phyloP scores from a whole-genome alignment of 1,140 invertebrate genomes.

The Harlomillsia oculata region DNA sequence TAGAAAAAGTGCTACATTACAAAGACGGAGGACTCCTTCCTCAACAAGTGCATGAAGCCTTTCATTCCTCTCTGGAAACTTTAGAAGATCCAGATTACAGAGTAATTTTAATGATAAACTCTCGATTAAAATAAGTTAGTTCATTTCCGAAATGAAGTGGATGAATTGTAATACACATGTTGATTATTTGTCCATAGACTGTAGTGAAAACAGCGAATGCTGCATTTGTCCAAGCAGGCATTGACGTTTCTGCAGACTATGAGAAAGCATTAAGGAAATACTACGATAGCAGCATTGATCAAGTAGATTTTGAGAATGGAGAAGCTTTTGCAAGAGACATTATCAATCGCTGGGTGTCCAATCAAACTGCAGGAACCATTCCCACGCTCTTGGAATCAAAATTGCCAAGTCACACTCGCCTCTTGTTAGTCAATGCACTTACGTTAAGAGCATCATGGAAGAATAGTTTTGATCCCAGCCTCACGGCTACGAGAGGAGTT shows the following conservation, averaged over 20 bases:
- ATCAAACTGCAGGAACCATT: constrained; percentile 35
- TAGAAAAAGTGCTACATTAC: constrained; percentile 36
- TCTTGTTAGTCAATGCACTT: constrained; percentile 37
- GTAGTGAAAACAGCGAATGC: constrained; percentile 35
- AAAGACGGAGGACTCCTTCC: constrained; percentile 27
- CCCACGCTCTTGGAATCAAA: constrained; percentile 30
- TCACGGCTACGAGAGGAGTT: constrained; percentile 38
- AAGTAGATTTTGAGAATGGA: constrained; percentile 36
- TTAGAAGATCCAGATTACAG: constrained; percentile 29
- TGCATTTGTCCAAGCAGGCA: constrained; percentile 33
- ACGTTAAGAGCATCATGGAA: constrained; percentile 37
- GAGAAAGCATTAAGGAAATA: constrained; percentile 34
- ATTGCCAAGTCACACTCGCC: constrained; percentile 28
- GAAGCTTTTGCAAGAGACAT: constrained; percentile 21
- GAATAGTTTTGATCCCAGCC: constrained; percentile 37
- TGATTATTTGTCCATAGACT: constrained; percentile 25
- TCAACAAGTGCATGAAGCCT: constrained; percentile 31
- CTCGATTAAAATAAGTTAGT: not conserved
- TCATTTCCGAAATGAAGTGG: not conserved
- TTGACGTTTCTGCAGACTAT: constrained; percentile 29
- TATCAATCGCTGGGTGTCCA: constrained; percentile 37
- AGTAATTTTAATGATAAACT: constrained; percentile 2
- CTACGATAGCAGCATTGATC: constrained; percentile 36
- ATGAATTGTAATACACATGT: not conserved
- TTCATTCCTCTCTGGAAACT: constrained; percentile 24